phyloP scores from a whole-genome alignment of 1,140 invertebrate genomes.

The Periplaneta americana region DNA sequence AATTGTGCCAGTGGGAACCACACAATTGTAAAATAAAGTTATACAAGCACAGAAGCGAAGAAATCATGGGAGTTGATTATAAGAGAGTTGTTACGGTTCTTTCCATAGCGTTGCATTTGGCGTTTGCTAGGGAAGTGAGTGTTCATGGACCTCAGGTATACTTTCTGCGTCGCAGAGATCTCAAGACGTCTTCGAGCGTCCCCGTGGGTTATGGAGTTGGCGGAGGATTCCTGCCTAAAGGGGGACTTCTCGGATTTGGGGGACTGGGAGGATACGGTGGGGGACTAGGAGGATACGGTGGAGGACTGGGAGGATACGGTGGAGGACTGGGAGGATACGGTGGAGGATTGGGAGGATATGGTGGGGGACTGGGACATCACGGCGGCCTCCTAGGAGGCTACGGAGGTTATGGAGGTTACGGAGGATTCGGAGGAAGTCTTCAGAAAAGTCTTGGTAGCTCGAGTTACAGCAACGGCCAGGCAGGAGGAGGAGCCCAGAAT shows the following conservation, averaged over 20 bases:
- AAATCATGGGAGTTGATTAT: background rate
- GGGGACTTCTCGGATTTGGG: background rate
- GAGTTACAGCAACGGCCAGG: background rate
- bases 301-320: background rate
- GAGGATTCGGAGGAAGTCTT: constrained; percentile 30
- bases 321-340: background rate
- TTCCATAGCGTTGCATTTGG: background rate
- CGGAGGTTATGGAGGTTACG: constrained; percentile 23
- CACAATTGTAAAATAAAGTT: background rate
- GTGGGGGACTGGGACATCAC: background rate
- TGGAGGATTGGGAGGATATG: too few relatives aligned
- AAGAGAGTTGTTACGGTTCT: background rate
- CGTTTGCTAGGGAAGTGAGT: background rate
- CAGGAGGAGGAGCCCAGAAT: background rate
- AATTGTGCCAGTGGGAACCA: background rate
- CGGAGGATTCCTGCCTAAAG: background rate
- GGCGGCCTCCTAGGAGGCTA: background rate
- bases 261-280: constrained; percentile 26
- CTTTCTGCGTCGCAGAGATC: background rate
- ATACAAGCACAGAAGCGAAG: background rate
- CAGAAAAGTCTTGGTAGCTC: constrained; percentile 23
- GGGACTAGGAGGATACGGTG: background rate
- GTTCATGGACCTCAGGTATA: background rate
- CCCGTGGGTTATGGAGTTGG: background rate
- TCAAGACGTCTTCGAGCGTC: background rate